phyloP scores from a whole-genome alignment of 92 coral and sea anemone genomes.

The Virgularia gustaviana region DNA sequence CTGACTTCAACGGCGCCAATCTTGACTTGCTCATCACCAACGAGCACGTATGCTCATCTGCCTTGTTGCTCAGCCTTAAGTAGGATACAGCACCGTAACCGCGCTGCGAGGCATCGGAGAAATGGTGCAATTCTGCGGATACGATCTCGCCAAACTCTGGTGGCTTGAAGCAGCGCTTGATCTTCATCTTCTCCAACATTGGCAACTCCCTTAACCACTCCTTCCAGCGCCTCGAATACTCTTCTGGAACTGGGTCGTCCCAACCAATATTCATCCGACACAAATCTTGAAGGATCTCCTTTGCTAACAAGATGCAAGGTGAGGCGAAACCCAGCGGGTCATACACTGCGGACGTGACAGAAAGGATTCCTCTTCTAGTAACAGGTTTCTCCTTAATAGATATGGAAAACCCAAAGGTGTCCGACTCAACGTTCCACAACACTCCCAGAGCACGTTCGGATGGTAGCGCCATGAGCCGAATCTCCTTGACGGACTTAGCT shows the following conservation, averaged over 20 bases:
- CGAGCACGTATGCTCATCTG: neutral
- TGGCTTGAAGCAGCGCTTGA: neutral
- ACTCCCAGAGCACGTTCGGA: constrained; percentile 24
- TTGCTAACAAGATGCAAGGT: neutral
- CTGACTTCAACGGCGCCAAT: neutral
- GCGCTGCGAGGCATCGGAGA: neutral
- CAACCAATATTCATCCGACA: constrained; percentile 3
- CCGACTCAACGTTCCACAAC: constrained; percentile 21
- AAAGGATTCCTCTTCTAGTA: too few species aligned
- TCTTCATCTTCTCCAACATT: neutral
- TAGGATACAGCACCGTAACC: neutral
- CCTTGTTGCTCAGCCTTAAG: neutral
- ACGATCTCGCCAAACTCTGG: neutral
- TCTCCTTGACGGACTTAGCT: neutral
- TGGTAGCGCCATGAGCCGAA: neutral
- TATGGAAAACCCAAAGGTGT: neutral
- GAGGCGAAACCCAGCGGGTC: constrained; percentile 16
- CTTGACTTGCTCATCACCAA: neutral
- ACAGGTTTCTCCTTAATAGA: neutral
- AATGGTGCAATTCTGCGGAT: neutral
- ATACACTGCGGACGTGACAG: too few species aligned
- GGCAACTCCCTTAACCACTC: neutral
- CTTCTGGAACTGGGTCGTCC: constrained; percentile 11
- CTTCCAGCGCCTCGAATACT: neutral
- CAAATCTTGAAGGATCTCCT: constrained; percentile 21